Evolutionary conservation across 2,113 vertebrate species (phyloP).

Genomic region (Propithecus coquereli): DNA sequence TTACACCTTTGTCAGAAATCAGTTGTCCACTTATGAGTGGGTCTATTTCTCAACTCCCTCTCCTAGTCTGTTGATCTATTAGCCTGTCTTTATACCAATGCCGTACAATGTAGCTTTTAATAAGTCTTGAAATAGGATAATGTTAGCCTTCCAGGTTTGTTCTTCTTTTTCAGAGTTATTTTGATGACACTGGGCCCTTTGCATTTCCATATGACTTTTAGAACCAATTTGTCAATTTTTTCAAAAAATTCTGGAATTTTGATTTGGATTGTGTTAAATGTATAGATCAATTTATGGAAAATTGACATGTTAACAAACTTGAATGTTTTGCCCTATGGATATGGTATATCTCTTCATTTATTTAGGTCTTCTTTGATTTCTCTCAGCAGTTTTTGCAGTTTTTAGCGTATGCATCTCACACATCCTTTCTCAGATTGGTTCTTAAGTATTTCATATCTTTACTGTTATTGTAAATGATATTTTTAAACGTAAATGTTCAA

Average conservation of each 20-base stretch:
- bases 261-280: neutral
- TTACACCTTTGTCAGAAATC: neutral
- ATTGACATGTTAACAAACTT: neutral
- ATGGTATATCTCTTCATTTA: neutral
- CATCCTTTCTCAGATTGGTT: neutral
- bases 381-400: neutral
- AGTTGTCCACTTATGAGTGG: neutral
- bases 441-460: neutral
- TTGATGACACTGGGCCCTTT: neutral
- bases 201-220: slow-evolving; percentile 3
- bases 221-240: neutral
- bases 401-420: neutral
- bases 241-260: neutral
- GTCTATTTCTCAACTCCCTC: neutral
- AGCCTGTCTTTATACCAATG: neutral
- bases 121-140: neutral
- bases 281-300: neutral
- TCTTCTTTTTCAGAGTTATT: neutral
- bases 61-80: neutral
- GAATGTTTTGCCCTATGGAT: neutral
- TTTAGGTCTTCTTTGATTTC: neutral
- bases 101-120: neutral
- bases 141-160: neutral
- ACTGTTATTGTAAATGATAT: neutral
- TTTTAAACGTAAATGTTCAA: neutral